A percentile compares a stretch with the other conserved stretches of the same genome.
Evolutionary conservation across 2,888 invertebrate genomes (phyloP).

Genomic region (Agrotis exclamationis): DNA sequence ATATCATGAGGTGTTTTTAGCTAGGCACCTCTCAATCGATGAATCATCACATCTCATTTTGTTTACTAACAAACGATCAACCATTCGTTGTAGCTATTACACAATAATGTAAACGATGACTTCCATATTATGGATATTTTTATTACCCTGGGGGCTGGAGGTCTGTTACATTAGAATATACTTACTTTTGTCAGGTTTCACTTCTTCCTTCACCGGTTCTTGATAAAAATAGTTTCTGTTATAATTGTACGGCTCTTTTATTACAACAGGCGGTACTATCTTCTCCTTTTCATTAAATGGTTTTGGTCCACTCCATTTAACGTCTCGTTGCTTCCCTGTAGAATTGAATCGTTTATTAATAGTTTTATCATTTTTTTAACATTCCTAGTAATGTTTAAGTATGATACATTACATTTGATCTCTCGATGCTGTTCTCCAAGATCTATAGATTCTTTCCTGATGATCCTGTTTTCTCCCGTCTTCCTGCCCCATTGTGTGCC

Average conservation of each 20-base stretch:
- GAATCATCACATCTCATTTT: no score
- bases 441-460: constrained; percentile 30
- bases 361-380: no score
- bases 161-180: neutral
- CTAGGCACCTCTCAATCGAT: no score
- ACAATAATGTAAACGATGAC: no score
- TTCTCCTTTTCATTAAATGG: neutral
- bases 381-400: no score
- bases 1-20: neutral
- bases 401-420: constrained; percentile 34
- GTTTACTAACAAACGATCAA: no score
- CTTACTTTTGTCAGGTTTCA: constrained; percentile 26
- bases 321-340: constrained; percentile 36
- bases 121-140: no score
- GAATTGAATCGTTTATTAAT: neutral
- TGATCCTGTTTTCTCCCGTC: constrained; percentile 27
- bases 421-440: constrained; percentile 1
- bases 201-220: neutral
- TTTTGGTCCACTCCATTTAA: constrained; percentile 36
- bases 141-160: no score
- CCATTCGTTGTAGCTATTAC: no score
- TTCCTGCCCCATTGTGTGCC: constrained; percentile 39
- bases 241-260: neutral
- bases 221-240: neutral
- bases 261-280: neutral